These are phyloP conservation scores for Xanthorhoe designata DNA, from an alignment of 2,888 invertebrate species.

Conservation along the genomic window DNA sequence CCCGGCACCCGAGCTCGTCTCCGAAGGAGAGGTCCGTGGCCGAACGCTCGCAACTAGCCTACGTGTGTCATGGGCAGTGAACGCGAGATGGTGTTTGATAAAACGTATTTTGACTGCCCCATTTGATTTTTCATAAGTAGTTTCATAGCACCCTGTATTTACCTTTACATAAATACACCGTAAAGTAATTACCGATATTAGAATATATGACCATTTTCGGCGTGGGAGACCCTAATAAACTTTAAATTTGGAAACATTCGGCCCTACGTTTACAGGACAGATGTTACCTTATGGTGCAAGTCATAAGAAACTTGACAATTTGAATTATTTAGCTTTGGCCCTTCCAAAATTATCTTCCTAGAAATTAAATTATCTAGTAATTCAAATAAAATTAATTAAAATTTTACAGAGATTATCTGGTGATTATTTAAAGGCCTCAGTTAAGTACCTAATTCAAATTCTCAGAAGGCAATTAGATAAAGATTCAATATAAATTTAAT, in stretches of 20 bases:
- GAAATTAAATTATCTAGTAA: too few species aligned
- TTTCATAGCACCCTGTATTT: slow-evolving; percentile 14
- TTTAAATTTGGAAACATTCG: slow-evolving; percentile 67
- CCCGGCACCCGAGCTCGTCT: too few species aligned
- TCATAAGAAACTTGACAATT: slow-evolving; percentile 6
- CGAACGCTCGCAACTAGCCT: too few species aligned
- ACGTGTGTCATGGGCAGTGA: neutral
- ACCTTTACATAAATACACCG: slow-evolving; percentile 46
- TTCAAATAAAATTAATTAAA: too few species aligned
- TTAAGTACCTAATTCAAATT: too few species aligned
- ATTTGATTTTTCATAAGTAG: neutral
- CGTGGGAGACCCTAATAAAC: slow-evolving; percentile 61
- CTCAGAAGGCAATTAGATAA: too few species aligned
- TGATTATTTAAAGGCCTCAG: too few species aligned
- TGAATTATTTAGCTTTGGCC: too few species aligned
- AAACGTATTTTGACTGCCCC: neutral
- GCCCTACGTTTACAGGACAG: slow-evolving; percentile 61
- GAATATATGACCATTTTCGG: slow-evolving; percentile 50
- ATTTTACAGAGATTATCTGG: too few species aligned
- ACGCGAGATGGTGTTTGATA: neutral
- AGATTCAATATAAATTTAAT: too few species aligned
- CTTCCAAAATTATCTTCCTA: too few species aligned
- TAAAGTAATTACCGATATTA: slow-evolving; percentile 51
- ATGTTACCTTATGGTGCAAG: slow-evolving; percentile 53
- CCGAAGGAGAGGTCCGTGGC: too few species aligned